Conservation (phyloP, 2,113 vertebrate species). For the Varanus komodoensis region DNA sequence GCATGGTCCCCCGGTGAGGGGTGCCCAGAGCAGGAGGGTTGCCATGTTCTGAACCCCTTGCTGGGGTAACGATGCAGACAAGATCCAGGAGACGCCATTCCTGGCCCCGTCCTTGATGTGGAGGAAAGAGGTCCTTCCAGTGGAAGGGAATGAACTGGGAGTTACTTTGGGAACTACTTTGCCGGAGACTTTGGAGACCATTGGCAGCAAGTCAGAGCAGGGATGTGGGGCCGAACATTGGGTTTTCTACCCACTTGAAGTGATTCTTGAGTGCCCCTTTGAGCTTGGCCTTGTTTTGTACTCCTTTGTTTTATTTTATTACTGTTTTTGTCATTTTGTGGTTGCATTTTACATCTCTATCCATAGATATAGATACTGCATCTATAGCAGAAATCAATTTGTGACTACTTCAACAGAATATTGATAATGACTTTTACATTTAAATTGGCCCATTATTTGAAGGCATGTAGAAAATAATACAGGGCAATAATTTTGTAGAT, state of each 20-base stretch:
- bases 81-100: not conserved
- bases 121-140: too few species aligned
- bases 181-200: not conserved
- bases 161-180: too few species aligned
- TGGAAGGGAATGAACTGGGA: too few species aligned
- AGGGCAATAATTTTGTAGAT: not conserved
- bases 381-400: too few species aligned
- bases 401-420: not conserved
- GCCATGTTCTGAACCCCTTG: not conserved
- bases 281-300: too few species aligned
- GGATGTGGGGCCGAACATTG: too few species aligned
- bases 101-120: not conserved
- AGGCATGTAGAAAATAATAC: not conserved
- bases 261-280: too few species aligned
- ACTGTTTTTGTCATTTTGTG: not conserved
- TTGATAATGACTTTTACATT: not conserved
- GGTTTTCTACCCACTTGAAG: too few species aligned
- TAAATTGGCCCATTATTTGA: not conserved
- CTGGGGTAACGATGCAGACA: not conserved
- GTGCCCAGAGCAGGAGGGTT: not conserved
- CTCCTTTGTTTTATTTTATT: not conserved
- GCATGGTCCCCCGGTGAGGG: not conserved
- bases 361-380: too few species aligned
- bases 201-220: too few species aligned
- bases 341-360: too few species aligned